Conservation (phyloP, 2,797 vertebrate genomes). For the Falco rusticolus region DNA sequence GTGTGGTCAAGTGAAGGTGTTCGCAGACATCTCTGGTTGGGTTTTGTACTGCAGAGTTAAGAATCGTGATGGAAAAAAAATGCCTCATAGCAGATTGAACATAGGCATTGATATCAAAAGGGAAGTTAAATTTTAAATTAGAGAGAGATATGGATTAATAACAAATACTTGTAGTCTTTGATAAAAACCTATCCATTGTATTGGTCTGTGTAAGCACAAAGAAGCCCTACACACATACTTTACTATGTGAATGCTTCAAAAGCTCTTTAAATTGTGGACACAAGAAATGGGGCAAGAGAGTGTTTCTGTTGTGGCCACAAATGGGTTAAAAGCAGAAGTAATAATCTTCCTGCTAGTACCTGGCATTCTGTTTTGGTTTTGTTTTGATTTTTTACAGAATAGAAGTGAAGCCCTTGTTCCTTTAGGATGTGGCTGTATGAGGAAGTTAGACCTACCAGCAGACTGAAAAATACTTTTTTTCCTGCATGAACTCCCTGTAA, state of each 20-base stretch:
- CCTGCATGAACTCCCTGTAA: neutral
- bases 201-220: neutral
- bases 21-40: neutral
- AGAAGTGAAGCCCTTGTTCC: neutral
- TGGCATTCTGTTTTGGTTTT: neutral
- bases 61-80: neutral
- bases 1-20: neutral
- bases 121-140: neutral
- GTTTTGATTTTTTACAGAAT: neutral
- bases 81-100: neutral
- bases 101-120: neutral
- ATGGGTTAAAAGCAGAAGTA: neutral
- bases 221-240: neutral
- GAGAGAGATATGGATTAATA: neutral
- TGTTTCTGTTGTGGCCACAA: neutral
- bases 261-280: neutral
- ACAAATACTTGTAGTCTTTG: neutral
- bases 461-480: neutral
- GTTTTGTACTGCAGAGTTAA: neutral
- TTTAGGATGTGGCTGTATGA: neutral
- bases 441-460: neutral
- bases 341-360: neutral
- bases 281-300: neutral
- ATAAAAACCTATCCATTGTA: neutral
- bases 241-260: neutral